These are phyloP conservation scores for Leuciscus waleckii DNA, from an alignment of 2,797 vertebrate genomes.

Conservation along the genomic window DNA sequence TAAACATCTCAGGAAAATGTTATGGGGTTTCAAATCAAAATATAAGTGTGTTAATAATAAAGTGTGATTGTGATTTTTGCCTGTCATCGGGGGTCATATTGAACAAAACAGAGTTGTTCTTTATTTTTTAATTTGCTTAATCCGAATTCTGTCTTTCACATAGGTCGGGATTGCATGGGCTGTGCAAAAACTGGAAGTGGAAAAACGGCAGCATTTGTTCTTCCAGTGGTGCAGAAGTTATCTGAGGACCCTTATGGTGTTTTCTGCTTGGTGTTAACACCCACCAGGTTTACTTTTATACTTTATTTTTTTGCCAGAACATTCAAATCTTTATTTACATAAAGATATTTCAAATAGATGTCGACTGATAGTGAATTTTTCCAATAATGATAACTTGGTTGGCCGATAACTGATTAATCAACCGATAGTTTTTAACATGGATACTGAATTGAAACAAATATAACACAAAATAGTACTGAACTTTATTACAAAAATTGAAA, in stretches of 20 bases:
- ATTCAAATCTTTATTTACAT: neutral
- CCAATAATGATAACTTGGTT: too few relatives aligned
- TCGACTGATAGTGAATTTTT: too few relatives aligned
- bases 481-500: too few relatives aligned
- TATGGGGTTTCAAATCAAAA: too few relatives aligned
- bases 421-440: too few relatives aligned
- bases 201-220: constrained; percentile 93
- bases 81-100: neutral
- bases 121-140: neutral
- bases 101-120: neutral
- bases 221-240: constrained; percentile 92
- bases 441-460: too few relatives aligned
- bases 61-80: neutral
- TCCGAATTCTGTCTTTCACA: neutral
- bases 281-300: constrained; percentile 85
- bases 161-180: constrained; percentile 93
- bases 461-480: too few relatives aligned
- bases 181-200: constrained; percentile 97
- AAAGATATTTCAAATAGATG: neutral
- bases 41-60: neutral
- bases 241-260: constrained; percentile 94
- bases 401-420: too few relatives aligned
- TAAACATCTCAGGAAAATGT: too few relatives aligned
- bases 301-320: neutral
- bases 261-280: constrained; percentile 93